These are phyloP conservation scores for Stenurella melanura DNA, from an alignment of 2,888 invertebrate species.

Conservation along the genomic window DNA sequence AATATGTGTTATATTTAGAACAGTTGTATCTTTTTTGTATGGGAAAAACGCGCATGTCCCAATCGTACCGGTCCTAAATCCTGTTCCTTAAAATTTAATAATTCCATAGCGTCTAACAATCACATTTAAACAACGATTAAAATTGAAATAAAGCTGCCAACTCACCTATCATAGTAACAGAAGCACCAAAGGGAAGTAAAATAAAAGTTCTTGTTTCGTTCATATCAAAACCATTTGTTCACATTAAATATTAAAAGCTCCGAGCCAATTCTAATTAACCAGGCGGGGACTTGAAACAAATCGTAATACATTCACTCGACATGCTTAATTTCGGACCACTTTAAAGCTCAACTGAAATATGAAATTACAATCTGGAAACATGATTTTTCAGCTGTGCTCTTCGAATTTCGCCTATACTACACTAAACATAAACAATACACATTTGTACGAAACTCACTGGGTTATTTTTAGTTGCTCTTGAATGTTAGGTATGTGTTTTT, in stretches of 20 bases:
- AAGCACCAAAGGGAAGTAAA: slow-evolving; percentile 45
- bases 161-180: slow-evolving; percentile 53
- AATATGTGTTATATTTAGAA: background rate
- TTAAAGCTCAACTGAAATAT: slow-evolving; percentile 25
- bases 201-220: slow-evolving; percentile 34
- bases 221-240: slow-evolving; percentile 45
- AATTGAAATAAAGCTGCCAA: background rate
- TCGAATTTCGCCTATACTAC: slow-evolving; percentile 33
- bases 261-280: slow-evolving; percentile 34
- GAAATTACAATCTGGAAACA: slow-evolving; percentile 26
- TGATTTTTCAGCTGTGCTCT: slow-evolving; percentile 16
- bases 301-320: slow-evolving; percentile 42
- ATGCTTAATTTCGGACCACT: slow-evolving; percentile 37
- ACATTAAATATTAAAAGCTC: slow-evolving; percentile 26
- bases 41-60: background rate
- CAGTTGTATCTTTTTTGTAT: background rate
- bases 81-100: background rate
- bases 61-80: background rate
- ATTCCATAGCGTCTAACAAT: background rate
- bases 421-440: slow-evolving; percentile 37
- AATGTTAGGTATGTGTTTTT: slow-evolving; percentile 32
- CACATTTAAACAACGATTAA: background rate
- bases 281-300: slow-evolving; percentile 38
- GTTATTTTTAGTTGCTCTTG: slow-evolving; percentile 37
- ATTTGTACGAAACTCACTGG: slow-evolving; percentile 39